Conservation (phyloP, 30 jellyfish, hydroid and myxozoan species). For the Aurelia sp. region DNA sequence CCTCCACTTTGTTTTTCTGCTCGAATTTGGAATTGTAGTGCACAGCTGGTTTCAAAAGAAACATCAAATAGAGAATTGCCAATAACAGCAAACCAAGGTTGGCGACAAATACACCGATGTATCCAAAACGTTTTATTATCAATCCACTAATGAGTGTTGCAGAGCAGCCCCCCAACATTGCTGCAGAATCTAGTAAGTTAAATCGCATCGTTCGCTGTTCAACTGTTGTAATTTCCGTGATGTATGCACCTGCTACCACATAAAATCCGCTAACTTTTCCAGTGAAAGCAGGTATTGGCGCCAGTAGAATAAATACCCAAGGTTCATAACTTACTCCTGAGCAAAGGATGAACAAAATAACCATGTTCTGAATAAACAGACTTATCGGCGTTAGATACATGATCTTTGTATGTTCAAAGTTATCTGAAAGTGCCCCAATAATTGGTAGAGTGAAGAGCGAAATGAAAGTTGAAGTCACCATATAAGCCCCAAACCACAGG, state of each 20-base stretch:
- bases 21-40: too few relatives aligned
- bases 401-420: neutral
- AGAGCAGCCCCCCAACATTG: neutral
- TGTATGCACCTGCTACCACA: constrained; percentile 5
- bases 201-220: constrained; percentile 9
- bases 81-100: neutral
- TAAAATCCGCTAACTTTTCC: neutral
- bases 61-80: neutral
- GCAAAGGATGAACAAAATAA: neutral
- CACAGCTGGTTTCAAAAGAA: constrained; percentile 1
- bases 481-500: constrained; percentile 17
- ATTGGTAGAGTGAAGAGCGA: constrained; percentile 2
- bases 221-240: neutral
- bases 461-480: neutral
- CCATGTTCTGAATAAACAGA: neutral
- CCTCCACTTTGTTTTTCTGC: too few relatives aligned
- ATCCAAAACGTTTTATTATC: constrained; percentile 7
- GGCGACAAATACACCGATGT: neutral
- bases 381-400: neutral
- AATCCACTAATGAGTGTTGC: constrained; percentile 14
- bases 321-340: neutral
- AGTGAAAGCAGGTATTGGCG: neutral
- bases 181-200: constrained; percentile 2
- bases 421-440: constrained; percentile 25
- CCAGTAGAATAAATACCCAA: neutral